phyloP scores from a whole-genome alignment of 2,888 invertebrate species.

The Drosophila antonietae region DNA sequence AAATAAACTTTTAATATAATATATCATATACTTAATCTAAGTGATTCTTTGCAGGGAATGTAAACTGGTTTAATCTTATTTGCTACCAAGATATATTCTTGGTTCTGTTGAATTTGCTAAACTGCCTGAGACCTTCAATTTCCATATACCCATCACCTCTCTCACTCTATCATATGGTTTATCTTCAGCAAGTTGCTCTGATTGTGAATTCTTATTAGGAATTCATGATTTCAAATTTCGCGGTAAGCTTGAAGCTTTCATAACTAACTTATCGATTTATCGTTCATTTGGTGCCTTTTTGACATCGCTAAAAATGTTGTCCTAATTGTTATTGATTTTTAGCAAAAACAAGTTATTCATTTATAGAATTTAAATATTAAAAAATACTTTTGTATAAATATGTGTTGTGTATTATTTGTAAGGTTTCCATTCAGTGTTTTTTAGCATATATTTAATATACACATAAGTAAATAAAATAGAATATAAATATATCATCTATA shows the following conservation, averaged over 20 bases:
- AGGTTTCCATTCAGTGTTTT: conserved; percentile 72
- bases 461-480: background rate
- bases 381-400: conserved; percentile 28
- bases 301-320: conserved; percentile 5
- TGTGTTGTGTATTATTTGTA: conserved; percentile 59
- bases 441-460: conserved; percentile 27
- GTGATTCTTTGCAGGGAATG: too few species aligned
- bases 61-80: too few species aligned
- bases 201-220: background rate
- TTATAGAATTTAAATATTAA: background rate
- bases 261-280: background rate
- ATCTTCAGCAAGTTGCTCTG: too few species aligned
- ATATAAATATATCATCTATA: conserved; percentile 14
- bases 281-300: background rate
- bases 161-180: background rate
- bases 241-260: background rate
- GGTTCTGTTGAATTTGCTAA: too few species aligned
- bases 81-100: too few species aligned
- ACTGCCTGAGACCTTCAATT: background rate
- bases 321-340: conserved; percentile 16
- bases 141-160: background rate
- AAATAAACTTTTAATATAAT: too few species aligned
- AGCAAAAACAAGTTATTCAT: conserved; percentile 21
- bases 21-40: too few species aligned
- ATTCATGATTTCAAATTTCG: background rate